Base-by-base conservation (phyloP, 2,113 vertebrate species). In the Neomonachus schauinslandi region DNA sequence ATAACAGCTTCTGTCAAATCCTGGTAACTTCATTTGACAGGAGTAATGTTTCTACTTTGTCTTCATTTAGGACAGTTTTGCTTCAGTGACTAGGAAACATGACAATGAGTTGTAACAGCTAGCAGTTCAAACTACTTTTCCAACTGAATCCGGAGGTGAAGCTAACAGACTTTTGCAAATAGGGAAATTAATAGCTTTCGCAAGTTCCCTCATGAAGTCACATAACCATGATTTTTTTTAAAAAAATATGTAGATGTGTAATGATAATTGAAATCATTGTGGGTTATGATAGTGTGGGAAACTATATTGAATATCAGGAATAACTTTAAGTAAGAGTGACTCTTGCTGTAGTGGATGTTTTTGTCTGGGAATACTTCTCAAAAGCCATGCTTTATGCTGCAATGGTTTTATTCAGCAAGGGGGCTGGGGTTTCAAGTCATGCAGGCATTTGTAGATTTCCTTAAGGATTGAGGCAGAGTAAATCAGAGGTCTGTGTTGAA, bases 61-160 rank as follows among this genome's bases (percentile, higher is more conserved):
- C 96, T 97, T 98, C 91, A 98, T 98, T 97, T 95, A 59, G 57
- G 96, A 93, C 51, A 85, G 61, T 53, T 71, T 81, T 98, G 96
- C 97, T 97, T 82, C 95, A 33, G 96, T 76, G 93, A 69, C 74
- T 87, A 49, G 59, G 94, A 98, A 98, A 96, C 67, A 96, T 39
- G 79, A 97, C 77, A 63, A 83, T 93, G 65, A 53, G 89, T 89
- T 97, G 49, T 94, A 98, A 71, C 31, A 93, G 88, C 86, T 16
- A 97, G 49, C 46, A 86, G 26, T 81, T 97, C 76, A 87, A 98
- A 97, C 92, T 85, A 76, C 7, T 91, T 97, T 94, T 11, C 87
- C 84, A 92, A 33, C 19, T 65, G 36, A 79, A 10, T 95, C 14
- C 79, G 19, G 22, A 96, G 74, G 31, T 65, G 57, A 97, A 94